Percentiles rank a stretch among this genome's conserved stretches.
Conservation (phyloP, 2,113 vertebrate species). For the Ranitomeya variabilis region DNA sequence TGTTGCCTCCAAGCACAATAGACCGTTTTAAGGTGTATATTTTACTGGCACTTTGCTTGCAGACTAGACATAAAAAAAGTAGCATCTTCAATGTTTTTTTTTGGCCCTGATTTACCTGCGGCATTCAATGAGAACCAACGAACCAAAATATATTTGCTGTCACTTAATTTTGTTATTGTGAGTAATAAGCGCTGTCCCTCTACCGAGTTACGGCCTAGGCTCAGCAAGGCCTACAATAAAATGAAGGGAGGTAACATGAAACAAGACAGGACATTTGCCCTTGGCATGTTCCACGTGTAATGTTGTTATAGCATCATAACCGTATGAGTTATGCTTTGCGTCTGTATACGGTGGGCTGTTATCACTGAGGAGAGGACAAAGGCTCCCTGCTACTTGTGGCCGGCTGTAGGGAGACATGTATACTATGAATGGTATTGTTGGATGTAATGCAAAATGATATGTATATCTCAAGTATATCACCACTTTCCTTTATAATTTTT, state of each 20-base stretch:
- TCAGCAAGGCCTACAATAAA: constrained; percentile 33
- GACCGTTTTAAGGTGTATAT: neutral
- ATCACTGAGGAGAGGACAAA: neutral
- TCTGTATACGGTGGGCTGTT: constrained; percentile 10
- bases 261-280: constrained; percentile 30
- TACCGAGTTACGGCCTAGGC: constrained; percentile 7
- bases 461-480: too few species aligned
- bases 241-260: constrained; percentile 23
- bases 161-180: constrained; percentile 31
- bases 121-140: neutral
- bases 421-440: neutral
- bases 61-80: constrained; percentile 12
- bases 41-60: neutral
- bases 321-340: constrained; percentile 26
- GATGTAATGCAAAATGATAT: neutral
- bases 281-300: constrained; percentile 52
- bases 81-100: neutral
- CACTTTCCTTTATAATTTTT: too few species aligned
- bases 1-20: neutral
- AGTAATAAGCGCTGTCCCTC: neutral
- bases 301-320: constrained; percentile 33
- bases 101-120: neutral
- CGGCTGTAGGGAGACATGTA: neutral
- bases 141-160: constrained; percentile 13
- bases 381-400: neutral